A percentile compares a stretch with the other conserved stretches of the same genome.
phyloP scores from a whole-genome alignment of 2,113 vertebrate genomes.

The Sakesphorus luctuosus region DNA sequence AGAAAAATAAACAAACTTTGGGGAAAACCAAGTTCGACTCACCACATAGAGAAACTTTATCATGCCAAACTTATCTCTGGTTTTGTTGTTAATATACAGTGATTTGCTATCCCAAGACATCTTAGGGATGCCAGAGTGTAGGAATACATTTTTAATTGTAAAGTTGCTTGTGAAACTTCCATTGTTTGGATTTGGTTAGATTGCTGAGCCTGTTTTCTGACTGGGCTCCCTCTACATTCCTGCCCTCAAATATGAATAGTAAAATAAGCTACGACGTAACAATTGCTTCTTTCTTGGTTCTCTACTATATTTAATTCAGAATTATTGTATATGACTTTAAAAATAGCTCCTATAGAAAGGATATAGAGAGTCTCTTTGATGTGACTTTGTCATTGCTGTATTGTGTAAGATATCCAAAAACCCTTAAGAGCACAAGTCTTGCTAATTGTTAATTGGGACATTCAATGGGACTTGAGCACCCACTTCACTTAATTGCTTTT shows the following conservation, averaged over 20 bases:
- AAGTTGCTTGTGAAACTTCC: not conserved
- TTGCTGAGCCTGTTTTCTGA: not conserved
- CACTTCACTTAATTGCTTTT: constrained; percentile 67
- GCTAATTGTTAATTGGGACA: constrained; percentile 62
- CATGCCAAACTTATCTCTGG: not conserved
- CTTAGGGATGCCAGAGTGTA: not conserved
- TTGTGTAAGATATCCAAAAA: constrained; percentile 43
- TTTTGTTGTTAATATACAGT: not conserved
- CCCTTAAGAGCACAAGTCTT: constrained; percentile 41
- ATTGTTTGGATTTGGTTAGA: not conserved
- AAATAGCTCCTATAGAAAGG: constrained; percentile 10
- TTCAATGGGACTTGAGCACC: constrained; percentile 48
- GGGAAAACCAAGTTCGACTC: not conserved
- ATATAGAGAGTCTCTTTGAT: not conserved
- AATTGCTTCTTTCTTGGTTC: not conserved
- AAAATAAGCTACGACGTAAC: not conserved
- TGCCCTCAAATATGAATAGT: not conserved
- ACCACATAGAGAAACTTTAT: not conserved
- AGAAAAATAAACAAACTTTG: not conserved
- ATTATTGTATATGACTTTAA: not conserved
- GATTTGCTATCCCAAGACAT: not conserved
- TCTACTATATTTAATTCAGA: not conserved
- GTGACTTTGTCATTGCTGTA: constrained; percentile 9
- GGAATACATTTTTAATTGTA: not conserved
- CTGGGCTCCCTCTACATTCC: not conserved